Conservation (phyloP, 2,797 vertebrate genomes). For the Hypotaenidia philippensis region DNA sequence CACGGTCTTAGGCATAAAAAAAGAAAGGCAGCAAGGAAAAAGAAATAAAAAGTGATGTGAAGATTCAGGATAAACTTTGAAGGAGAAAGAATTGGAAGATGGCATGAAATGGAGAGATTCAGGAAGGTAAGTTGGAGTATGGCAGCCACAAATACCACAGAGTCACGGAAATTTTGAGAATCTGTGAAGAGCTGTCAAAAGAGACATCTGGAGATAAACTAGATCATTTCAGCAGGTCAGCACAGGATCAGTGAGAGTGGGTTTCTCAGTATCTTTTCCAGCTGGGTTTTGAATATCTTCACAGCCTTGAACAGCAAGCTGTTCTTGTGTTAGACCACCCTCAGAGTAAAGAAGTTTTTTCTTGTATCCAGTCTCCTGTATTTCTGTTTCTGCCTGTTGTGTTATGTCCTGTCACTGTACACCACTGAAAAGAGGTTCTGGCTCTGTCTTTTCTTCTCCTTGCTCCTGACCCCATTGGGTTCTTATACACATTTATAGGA, state of each 20-base stretch:
- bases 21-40: neutral
- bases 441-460: neutral
- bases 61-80: neutral
- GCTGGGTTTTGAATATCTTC: neutral
- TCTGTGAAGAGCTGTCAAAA: neutral
- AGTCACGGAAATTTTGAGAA: neutral
- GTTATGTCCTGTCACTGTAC: neutral
- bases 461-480: neutral
- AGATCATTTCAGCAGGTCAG: neutral
- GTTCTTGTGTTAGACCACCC: neutral
- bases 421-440: neutral
- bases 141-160: neutral
- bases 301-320: neutral
- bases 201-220: neutral
- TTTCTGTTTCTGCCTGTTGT: neutral
- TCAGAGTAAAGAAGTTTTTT: neutral
- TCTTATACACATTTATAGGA: too few species aligned
- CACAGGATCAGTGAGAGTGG: neutral
- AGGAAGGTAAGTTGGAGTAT: neutral
- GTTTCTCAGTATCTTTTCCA: neutral
- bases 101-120: neutral
- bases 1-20: neutral
- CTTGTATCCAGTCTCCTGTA: neutral
- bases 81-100: neutral
- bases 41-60: fast-evolving